Conservation (phyloP, 1,140 invertebrate species). For the Aphis craccivora region DNA sequence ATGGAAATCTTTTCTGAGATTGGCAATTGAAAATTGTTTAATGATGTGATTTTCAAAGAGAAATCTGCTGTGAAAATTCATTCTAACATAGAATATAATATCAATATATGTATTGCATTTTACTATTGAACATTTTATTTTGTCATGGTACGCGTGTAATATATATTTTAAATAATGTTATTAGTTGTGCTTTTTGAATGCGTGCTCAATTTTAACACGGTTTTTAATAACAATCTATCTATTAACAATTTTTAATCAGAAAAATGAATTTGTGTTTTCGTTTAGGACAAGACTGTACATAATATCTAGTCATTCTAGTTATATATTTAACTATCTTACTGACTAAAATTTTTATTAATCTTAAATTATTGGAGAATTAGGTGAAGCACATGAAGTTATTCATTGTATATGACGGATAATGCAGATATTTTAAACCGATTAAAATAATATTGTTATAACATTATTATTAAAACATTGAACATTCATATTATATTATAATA, state of each 20-base stretch:
- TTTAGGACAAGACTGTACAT: not conserved
- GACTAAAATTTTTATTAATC: too few species aligned
- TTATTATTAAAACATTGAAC: not conserved
- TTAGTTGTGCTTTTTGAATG: not conserved
- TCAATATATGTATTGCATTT: not conserved
- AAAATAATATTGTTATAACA: not conserved
- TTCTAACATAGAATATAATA: not conserved
- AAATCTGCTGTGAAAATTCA: constrained; percentile 5
- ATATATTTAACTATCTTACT: not conserved
- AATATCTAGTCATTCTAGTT: too few species aligned
- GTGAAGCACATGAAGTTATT: not conserved
- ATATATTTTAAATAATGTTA: not conserved
- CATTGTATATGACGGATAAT: not conserved
- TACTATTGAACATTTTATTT: not conserved
- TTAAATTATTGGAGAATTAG: not conserved
- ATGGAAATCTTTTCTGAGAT: constrained; percentile 2
- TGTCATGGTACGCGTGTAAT: not conserved
- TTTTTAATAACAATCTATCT: not conserved
- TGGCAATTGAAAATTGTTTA: constrained; percentile 22
- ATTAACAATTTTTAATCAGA: not conserved
- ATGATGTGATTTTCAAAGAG: constrained; percentile 40
- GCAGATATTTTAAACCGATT: not conserved
- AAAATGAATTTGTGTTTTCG: not conserved
- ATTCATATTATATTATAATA: not conserved
- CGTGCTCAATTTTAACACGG: not conserved